Evolutionary conservation across 2,113 vertebrate genomes (phyloP).

Genomic region (Panthera leo): DNA sequence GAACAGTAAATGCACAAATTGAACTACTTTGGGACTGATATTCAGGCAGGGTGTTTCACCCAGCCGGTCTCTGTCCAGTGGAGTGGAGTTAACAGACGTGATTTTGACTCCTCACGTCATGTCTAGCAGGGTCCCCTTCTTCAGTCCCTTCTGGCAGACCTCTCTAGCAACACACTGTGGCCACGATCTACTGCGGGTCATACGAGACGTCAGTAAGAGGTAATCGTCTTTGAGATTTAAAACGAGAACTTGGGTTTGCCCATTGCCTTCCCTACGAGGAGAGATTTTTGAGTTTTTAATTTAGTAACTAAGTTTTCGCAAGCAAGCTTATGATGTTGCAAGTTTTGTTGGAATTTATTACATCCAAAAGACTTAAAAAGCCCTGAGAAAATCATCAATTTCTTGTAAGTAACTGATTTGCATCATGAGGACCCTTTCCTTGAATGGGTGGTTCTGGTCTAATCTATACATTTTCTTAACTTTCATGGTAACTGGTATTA

Average conservation of each 20-base stretch:
- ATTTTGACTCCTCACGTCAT: not conserved
- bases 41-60: not conserved
- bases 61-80: not conserved
- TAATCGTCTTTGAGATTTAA: not conserved
- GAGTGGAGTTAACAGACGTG: not conserved
- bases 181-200: not conserved
- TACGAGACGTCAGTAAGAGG: not conserved
- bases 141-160: not conserved
- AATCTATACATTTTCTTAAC: not conserved
- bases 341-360: slow-evolving; percentile 47
- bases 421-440: not conserved
- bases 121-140: not conserved
- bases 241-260: not conserved
- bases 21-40: not conserved
- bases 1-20: not conserved
- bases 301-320: not conserved
- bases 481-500: not conserved
- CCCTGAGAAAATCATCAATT: not conserved
- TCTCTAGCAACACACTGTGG: not conserved
- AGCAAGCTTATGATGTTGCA: not conserved
- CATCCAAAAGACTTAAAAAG: not conserved
- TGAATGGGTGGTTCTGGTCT: not conserved
- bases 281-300: slow-evolving; percentile 12
- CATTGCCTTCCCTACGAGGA: not conserved
- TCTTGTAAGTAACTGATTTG: not conserved